Base-by-base conservation (phyloP, 2,888 invertebrate species). In the Melitaea athalia region DNA sequence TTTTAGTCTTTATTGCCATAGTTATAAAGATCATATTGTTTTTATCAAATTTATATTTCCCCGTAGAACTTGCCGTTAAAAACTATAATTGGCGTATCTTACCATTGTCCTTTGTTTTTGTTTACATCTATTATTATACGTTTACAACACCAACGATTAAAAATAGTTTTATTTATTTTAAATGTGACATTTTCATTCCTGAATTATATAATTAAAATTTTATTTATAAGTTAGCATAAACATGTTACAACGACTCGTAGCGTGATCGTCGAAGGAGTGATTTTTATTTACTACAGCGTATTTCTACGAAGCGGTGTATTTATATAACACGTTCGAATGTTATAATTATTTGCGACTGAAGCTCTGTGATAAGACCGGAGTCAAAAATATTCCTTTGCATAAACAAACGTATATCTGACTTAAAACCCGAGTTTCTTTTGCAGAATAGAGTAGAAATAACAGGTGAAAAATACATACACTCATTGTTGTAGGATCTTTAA, bases 281-380 rank as follows among this genome's bases (percentile, higher is more conserved):
- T 60, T 67, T 57, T 53, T 60, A 66, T 61, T 62, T 45, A 62
- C 60, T 61, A 67, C 66, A 45, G 47, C 38, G 57, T 57, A 57
- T 49, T 67, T 67, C 66, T 67, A 55, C 61, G 66, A 67, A 67
- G 61, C 60, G 53, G 66, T 66, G 59, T 66, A 66, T 67, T 67
- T 67, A 67, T 67, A 60, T 67, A 67, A 67, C 61, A 61, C 61
- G 59, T 50, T 59, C 45, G 66, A 67, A 67, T 61, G 66, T 67
- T 67, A 62, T 67, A 62, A 61, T 67, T 67, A 55, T 67, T 67
- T 67, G 66, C 55, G 61, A 62, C 66, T 67, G 66, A 47, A 60
- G 53, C 52, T 61, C 55, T 67, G 66, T 61, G 66, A 61, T 61
- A 66, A 66, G 61, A 49, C 60, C 38, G 47, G 61, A 61, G 52